Conservation (phyloP, 2,113 vertebrate species). For the Datnioides undecimradiatus region DNA sequence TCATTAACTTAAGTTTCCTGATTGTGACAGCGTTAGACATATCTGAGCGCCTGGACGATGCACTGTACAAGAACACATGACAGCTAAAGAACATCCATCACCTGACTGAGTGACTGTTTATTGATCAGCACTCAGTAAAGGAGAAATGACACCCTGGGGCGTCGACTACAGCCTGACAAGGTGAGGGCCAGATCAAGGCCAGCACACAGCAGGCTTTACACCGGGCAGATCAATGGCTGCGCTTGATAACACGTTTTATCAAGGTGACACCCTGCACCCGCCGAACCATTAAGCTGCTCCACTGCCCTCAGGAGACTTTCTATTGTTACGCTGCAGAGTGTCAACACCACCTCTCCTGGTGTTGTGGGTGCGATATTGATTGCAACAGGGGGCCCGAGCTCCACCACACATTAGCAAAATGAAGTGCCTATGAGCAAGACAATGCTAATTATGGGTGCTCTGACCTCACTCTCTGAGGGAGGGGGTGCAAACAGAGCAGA, state of each 20-base stretch:
- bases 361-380: conserved; percentile 20
- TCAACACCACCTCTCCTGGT: neutral
- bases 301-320: conserved; percentile 21
- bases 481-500: neutral
- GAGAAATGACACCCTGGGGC: neutral
- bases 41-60: neutral
- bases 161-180: neutral
- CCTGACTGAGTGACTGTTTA: neutral
- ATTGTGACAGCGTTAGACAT: no score
- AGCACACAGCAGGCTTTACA: neutral
- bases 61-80: neutral
- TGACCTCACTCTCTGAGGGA: conserved; percentile 26
- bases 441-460: neutral
- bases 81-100: neutral
- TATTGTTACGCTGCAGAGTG: neutral
- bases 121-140: no score
- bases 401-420: neutral
- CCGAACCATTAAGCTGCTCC: conserved; percentile 38
- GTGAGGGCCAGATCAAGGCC: conserved; percentile 13
- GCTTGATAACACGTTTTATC: conserved; percentile 29
- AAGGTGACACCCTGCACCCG: conserved; percentile 53
- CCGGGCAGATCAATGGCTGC: conserved; percentile 37
- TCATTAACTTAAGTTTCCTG: no score
- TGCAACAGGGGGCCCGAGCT: neutral
- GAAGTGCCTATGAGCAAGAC: neutral